Base-by-base conservation (phyloP, 1,140 invertebrate genomes). In the Babylonia areolata region DNA sequence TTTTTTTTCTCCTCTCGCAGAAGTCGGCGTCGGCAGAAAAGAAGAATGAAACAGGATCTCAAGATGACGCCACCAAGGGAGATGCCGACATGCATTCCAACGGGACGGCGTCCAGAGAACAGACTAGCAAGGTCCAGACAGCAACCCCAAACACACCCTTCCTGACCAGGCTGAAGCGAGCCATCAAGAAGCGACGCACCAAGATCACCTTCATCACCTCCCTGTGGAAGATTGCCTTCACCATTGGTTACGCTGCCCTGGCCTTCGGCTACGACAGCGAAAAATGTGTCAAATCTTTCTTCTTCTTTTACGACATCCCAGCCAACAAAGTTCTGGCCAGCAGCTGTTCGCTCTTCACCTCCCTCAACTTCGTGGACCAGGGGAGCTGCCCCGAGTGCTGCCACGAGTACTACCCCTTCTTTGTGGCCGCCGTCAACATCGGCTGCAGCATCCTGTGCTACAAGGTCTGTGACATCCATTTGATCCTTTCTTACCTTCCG, bases 201-300 rank as follows among this genome's bases (percentile, higher is more conserved):
- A 92, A 92, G 75, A 89, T 91, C 15, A 87, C 86, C 15, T 77
- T 92, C 9, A 81, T 93, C 23, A 89, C 90, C 0, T 89, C 85
- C 37, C 23, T 91, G 9, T 94, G 93, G 93, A 94, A 93, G 87
- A 92, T 93, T 11, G 69, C 90, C 28, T 71, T 89, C 28, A 89
- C 86, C 9, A 58, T 89, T 15, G 87, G 31, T 20, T 58, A 79
- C 11, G 79, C 87, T 23, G 87, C 83, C 33, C 6, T 88, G 58
- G 79, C 64, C 51, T 86, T 88, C 33, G 81, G 81, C n/a, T 58
- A 46, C 6, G 42, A 40, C 1, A 75, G 40, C 54, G 31, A 84
- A 3, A 51, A 71, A 5, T 88, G 87, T 78, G 3, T 85, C 28
- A 28, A 54, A 23, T 42, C 78, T 6, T 86, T 88, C 39, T 88